These are phyloP conservation scores for Stenoptilia bipunctidactyla DNA, from an alignment of 2,888 invertebrate genomes.

Conservation along the genomic window DNA sequence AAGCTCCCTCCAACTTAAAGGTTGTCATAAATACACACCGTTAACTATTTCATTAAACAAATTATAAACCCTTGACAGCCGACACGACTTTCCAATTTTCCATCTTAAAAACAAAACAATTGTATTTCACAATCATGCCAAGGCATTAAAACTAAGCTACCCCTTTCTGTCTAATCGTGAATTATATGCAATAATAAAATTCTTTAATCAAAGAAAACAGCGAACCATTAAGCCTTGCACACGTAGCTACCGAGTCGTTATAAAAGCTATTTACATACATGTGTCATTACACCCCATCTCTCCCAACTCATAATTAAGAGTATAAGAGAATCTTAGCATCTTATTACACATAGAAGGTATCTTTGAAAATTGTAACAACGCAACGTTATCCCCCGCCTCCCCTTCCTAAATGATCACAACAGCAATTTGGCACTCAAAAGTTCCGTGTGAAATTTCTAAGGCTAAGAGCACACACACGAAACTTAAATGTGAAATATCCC, in stretches of 20 bases:
- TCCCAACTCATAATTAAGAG: conserved; percentile 63
- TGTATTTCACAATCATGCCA: conserved; percentile 64
- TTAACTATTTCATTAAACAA: conserved; percentile 1
- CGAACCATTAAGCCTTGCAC: conserved; percentile 60
- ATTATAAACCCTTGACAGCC: conserved; percentile 3
- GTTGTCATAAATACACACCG: not conserved
- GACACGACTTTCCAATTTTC: conserved; percentile 6
- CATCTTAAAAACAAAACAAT: conserved; percentile 33
- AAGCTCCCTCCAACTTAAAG: not conserved
- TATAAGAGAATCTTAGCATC: conserved; percentile 71
- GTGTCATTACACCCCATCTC: conserved; percentile 56
- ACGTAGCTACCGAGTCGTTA: conserved; percentile 32
- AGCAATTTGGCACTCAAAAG: conserved; percentile 43
- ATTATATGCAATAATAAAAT: conserved; percentile 69
- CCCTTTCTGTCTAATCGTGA: conserved; percentile 69
- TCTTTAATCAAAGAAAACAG: conserved; percentile 72
- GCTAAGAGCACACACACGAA: conserved; percentile 51
- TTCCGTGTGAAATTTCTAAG: conserved; percentile 33
- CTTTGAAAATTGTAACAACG: conserved; percentile 68
- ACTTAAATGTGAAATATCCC: conserved; percentile 69
- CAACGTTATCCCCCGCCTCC: conserved; percentile 39
- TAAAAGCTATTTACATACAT: conserved; percentile 66
- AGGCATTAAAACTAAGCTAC: conserved; percentile 45
- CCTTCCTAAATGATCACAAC: conserved; percentile 53
- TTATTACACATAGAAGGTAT: conserved; percentile 70